Evolutionary conservation across 2,113 vertebrate species (phyloP).

Genomic region (Pelmatolapia mariae): DNA sequence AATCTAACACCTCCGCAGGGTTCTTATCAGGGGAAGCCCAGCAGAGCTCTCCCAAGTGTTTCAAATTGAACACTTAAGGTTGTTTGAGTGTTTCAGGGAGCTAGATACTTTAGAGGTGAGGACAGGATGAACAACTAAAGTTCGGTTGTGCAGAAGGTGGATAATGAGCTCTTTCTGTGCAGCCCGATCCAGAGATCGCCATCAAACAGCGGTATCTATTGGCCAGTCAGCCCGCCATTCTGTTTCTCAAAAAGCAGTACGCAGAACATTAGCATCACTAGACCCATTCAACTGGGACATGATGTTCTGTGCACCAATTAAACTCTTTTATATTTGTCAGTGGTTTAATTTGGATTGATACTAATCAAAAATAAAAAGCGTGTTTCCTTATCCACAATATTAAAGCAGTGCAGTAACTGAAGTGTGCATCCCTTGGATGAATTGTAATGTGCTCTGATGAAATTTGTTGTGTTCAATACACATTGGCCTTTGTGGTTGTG

Average conservation of each 20-base stretch:
- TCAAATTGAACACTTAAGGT: background rate
- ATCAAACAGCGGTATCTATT: background rate
- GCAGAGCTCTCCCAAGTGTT: background rate
- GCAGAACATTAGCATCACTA: background rate
- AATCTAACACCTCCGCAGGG: background rate
- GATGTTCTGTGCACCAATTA: background rate
- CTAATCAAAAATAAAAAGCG: background rate
- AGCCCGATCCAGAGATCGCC: fast-evolving
- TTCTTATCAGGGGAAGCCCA: background rate
- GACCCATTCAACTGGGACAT: background rate
- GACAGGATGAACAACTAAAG: background rate
- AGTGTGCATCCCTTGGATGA: background rate
- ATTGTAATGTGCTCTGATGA: background rate
- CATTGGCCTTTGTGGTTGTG: background rate
- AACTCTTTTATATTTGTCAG: background rate
- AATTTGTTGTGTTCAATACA: background rate
- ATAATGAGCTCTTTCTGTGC: background rate
- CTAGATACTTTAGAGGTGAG: background rate
- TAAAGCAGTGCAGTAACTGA: background rate
- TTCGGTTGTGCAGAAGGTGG: background rate
- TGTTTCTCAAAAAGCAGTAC: background rate
- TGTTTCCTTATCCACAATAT: background rate
- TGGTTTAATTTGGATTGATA: background rate
- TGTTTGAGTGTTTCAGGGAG: background rate
- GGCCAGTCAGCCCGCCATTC: background rate